phyloP scores from a whole-genome alignment of 2,797 vertebrate genomes.

The Prunella strophiata region DNA sequence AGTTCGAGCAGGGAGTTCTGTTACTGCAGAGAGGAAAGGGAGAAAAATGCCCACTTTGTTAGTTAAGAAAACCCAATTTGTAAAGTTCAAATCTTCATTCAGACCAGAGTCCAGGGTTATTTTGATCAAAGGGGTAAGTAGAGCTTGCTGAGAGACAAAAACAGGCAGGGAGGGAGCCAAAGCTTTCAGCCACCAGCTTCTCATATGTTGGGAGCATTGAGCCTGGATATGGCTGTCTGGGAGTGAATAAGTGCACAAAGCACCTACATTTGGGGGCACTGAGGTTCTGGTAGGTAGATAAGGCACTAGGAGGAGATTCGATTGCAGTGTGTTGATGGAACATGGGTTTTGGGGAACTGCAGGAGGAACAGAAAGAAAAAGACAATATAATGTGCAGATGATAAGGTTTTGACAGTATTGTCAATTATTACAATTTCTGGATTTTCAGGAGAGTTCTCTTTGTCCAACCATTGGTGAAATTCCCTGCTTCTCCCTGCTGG shows the following conservation, averaged over 20 bases:
- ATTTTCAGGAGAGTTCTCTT: background rate
- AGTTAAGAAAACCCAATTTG: background rate
- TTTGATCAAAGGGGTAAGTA: conserved; percentile 11
- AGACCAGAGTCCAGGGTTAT: background rate
- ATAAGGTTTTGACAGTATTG: background rate
- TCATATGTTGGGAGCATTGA: background rate
- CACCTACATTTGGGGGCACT: background rate
- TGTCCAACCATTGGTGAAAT: background rate
- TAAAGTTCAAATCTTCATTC: conserved; percentile 19
- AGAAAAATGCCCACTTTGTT: conserved; percentile 45
- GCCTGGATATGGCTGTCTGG: background rate
- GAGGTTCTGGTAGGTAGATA: background rate
- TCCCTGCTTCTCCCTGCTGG: background rate
- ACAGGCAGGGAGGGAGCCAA: background rate
- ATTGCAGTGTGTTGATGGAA: background rate
- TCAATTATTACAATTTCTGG: background rate
- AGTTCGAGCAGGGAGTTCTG: background rate
- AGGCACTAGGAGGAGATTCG: background rate
- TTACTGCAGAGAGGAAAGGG: background rate
- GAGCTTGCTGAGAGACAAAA: conserved; percentile 3
- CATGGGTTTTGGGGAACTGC: background rate
- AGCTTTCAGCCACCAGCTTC: background rate
- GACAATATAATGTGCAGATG: background rate
- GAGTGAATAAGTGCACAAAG: background rate
- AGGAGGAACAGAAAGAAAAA: background rate